A percentile compares a stretch with the other conserved stretches of the same genome.
These are phyloP conservation scores for Alcedo quadribrachys DNA, from an alignment of 2,797 vertebrate species.

Conservation along the genomic window DNA sequence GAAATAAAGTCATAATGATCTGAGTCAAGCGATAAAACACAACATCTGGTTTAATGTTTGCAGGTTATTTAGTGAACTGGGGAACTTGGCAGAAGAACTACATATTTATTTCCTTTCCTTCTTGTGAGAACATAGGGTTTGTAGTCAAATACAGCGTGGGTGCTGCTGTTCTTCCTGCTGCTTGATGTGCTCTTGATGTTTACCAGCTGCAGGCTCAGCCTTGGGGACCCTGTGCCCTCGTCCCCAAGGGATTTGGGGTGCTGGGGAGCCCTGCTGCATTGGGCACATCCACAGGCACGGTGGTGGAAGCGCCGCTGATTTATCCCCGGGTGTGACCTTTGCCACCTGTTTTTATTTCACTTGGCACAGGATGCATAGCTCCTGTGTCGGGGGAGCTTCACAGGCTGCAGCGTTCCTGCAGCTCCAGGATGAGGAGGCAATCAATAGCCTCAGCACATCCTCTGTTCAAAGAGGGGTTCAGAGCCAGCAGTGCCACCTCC, in stretches of 20 bases:
- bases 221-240: fast-evolving
- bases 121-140: not conserved
- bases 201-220: fast-evolving
- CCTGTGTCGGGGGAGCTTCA: slow-evolving; percentile 59
- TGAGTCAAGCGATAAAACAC: slow-evolving; percentile 66
- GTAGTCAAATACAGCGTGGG: not conserved
- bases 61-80: slow-evolving; percentile 64
- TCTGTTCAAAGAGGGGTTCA: slow-evolving; percentile 25
- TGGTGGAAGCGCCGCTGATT: slow-evolving; percentile 42
- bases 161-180: not conserved
- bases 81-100: slow-evolving; percentile 24
- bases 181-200: not conserved
- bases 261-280: not conserved
- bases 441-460: slow-evolving; percentile 67
- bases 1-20: slow-evolving; percentile 74
- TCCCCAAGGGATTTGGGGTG: fast-evolving
- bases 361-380: slow-evolving; percentile 71
- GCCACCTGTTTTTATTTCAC: slow-evolving; percentile 76
- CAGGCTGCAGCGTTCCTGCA: slow-evolving; percentile 69
- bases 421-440: slow-evolving; percentile 73
- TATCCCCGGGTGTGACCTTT: slow-evolving; percentile 52
- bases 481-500: slow-evolving; percentile 56
- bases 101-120: slow-evolving; percentile 11
- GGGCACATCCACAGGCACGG: not conserved
- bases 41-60: slow-evolving; percentile 71